These are phyloP conservation scores for Linnaemya vulpina DNA, from an alignment of 2,888 invertebrate species.

Conservation along the genomic window DNA sequence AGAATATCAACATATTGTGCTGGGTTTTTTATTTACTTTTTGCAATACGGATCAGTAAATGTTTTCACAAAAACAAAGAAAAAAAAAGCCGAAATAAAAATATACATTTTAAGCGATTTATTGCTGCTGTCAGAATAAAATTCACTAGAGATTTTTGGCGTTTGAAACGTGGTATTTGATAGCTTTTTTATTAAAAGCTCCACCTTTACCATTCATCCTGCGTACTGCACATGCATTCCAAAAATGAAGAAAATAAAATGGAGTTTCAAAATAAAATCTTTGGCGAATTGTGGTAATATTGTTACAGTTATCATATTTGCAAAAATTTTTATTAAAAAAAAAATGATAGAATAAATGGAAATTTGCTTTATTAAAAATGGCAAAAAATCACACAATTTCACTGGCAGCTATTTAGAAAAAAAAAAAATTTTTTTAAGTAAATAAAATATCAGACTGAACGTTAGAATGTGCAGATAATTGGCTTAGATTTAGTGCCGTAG, in stretches of 20 bases:
- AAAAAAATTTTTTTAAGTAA: too few species aligned
- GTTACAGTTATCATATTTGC: slow-evolving; percentile 34
- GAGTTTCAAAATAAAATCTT: neutral
- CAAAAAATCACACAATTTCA: neutral
- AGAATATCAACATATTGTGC: slow-evolving; percentile 30
- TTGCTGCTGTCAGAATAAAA: slow-evolving; percentile 61
- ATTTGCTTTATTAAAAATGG: neutral
- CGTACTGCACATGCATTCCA: too few species aligned
- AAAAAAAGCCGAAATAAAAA: neutral
- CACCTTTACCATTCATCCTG: too few species aligned
- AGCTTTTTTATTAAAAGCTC: slow-evolving; percentile 14
- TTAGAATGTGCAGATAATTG: slow-evolving; percentile 35
- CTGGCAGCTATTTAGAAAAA: neutral
- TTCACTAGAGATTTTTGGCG: slow-evolving; percentile 55
- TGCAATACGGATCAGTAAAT: slow-evolving; percentile 23
- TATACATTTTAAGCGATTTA: slow-evolving; percentile 50
- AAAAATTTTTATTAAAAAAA: too few species aligned
- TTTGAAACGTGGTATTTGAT: slow-evolving; percentile 30
- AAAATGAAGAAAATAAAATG: neutral
- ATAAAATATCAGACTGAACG: too few species aligned
- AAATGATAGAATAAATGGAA: slow-evolving; percentile 38
- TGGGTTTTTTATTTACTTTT: neutral
- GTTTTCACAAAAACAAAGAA: slow-evolving; percentile 8
- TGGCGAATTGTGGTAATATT: slow-evolving; percentile 12
- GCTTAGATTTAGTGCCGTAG: slow-evolving; percentile 9